These are phyloP conservation scores for Coluber constrictor DNA, from an alignment of 2,797 vertebrate genomes.

Conservation along the genomic window DNA sequence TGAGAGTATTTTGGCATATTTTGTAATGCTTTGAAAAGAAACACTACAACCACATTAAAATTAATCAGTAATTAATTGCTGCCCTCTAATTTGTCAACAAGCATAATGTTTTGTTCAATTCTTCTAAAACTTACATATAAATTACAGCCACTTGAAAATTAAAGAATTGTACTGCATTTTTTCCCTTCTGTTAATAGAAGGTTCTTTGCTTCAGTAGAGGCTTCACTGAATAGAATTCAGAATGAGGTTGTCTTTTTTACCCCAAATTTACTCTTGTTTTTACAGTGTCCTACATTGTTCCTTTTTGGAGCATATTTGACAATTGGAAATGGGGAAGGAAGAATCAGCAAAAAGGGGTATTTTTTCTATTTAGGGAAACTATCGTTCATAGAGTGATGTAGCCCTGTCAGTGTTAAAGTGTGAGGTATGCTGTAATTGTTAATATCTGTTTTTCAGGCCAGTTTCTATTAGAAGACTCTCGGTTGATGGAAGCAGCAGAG, in stretches of 20 bases:
- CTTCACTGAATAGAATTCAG: background rate
- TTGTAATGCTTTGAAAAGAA: background rate
- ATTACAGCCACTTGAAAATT: background rate
- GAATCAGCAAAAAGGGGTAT: background rate
- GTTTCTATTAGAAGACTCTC: constrained; percentile 94
- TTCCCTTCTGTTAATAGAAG: background rate
- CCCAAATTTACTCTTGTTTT: background rate
- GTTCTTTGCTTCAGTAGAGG: background rate
- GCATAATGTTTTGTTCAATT: background rate
- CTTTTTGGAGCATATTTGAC: background rate
- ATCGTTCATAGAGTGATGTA: background rate
- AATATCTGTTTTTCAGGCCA: constrained; percentile 78
- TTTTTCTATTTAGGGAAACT: background rate
- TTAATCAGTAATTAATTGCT: constrained; percentile 1
- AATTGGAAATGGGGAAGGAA: background rate
- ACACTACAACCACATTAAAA: background rate
- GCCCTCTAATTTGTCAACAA: background rate
- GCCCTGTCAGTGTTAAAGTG: background rate
- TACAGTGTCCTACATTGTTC: background rate
- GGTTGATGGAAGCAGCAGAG: constrained; percentile 91
- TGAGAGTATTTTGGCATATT: constrained; percentile 24
- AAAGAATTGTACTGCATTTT: background rate
- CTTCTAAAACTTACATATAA: background rate
- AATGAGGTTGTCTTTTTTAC: background rate
- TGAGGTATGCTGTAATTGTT: constrained; percentile 16